Conservation (phyloP, 2,888 invertebrate genomes). For the Eremobia ochroleuca region DNA sequence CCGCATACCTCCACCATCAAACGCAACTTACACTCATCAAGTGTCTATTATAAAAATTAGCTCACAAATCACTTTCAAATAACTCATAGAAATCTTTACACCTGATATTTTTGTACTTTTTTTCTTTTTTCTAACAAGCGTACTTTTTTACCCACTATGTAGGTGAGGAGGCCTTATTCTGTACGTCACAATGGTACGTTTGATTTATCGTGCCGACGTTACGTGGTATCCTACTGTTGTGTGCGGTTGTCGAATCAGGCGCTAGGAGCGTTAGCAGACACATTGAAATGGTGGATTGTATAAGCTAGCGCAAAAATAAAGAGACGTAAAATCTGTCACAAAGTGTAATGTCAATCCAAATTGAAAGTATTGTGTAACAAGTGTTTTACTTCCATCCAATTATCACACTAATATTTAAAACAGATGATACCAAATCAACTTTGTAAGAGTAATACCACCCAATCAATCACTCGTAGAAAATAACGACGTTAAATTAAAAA, state of each 20-base stretch:
- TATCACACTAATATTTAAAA: not conserved
- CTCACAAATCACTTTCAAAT: constrained; percentile 63
- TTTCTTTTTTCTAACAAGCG: constrained; percentile 49
- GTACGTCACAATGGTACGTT: constrained; percentile 81
- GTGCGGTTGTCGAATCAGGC: constrained; percentile 72
- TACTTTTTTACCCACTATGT: constrained; percentile 62
- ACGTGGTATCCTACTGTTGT: constrained; percentile 76
- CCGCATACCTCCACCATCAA: constrained; percentile 33
- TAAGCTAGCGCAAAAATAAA: not conserved
- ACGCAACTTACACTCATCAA: constrained; percentile 55
- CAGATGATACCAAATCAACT: not conserved
- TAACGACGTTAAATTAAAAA: not conserved
- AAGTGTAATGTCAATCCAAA: not conserved
- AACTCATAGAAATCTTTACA: constrained; percentile 50
- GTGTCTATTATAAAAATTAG: constrained; percentile 61
- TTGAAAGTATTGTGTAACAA: not conserved
- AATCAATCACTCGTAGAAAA: not conserved
- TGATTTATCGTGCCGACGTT: constrained; percentile 87
- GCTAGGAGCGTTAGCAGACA: constrained; percentile 73
- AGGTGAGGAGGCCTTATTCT: constrained; percentile 77
- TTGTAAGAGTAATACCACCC: not conserved
- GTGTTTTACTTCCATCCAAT: not conserved
- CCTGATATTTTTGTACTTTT: constrained; percentile 51
- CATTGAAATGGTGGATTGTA: constrained; percentile 10
- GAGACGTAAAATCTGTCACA: not conserved